A percentile compares a stretch with the other conserved stretches of the same genome.
phyloP scores from a whole-genome alignment of 2,797 vertebrate genomes.

The Hydrolagus colliei region DNA sequence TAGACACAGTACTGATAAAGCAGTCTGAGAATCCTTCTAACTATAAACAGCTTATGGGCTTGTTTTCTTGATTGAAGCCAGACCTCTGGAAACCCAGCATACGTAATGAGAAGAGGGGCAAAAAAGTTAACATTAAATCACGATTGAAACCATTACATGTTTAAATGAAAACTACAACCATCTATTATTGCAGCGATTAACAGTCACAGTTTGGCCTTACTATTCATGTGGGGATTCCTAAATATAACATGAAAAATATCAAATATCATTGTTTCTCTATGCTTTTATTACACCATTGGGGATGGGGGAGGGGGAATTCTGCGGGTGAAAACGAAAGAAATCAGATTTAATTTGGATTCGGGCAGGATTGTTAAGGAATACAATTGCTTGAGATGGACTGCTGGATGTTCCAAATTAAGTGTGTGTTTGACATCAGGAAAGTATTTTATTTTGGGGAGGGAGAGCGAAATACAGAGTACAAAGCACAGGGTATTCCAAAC shows the following conservation, averaged over 20 bases:
- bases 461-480: neutral
- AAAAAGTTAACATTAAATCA: conserved; percentile 18
- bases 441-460: neutral
- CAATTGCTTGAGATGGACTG: neutral
- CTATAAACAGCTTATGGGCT: conserved; percentile 29
- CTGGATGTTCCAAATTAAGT: neutral
- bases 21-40: conserved; percentile 23
- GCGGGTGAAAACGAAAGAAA: conserved; percentile 4
- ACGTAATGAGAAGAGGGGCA: conserved; percentile 19
- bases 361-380: neutral
- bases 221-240: conserved; percentile 6
- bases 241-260: neutral
- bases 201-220: neutral
- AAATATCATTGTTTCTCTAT: neutral
- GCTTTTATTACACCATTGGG: neutral
- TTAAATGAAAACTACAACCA: conserved; percentile 27
- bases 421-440: conserved; percentile 3
- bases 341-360: conserved; percentile 16
- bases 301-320: neutral
- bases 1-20: conserved; percentile 22
- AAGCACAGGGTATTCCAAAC: neutral
- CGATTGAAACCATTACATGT: neutral
- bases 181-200: neutral
- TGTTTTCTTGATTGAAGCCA: conserved; percentile 27
- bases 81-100: conserved; percentile 11